Evolutionary conservation across 2,113 vertebrate genomes (phyloP), one percentile per base, ranked within the genome.

Genomic region (Oreocharis arfaki): DNA sequence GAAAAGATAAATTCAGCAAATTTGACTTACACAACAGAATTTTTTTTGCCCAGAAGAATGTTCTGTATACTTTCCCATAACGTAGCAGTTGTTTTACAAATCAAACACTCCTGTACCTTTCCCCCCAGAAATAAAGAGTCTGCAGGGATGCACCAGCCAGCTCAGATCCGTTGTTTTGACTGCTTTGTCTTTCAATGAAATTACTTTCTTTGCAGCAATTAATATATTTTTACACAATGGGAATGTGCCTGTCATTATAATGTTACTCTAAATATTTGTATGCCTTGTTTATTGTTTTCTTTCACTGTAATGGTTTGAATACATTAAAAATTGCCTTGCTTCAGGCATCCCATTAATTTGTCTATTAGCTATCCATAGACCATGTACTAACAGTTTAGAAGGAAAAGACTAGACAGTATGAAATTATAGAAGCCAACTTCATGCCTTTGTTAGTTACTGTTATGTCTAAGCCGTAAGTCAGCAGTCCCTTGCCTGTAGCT

Each of bases 1-100:
- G 64, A 84, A 88, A 91, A 76, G 50, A 90, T 83, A 94, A 94
- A 95, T 93, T 94, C 83, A 88, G 85, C 67, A 85, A 84, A 90
- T 94, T 86, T 92, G 19, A 78, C 88, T 95, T 90, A 33, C 20
- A 57, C 32, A 64, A 52, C 79, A 86, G 67, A 49, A 21, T 59
- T 44, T 75, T 67, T 81, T 79, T 78, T 55, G 1, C 53, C 68
- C 30, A 39, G 78, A 71, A 94, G 52, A 95, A 75, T 37, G 15
- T 77, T 94, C 59, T 74, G 87, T 73, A 79, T 61, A 12, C n/a
- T 73, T 84, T 81, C 33, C 47, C 44, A 14, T 69, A 64, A 95
- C 53, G 59, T 89, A 63, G 74, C 37, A 33, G 35, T 50, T 93
- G 55, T 94, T 94, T 70, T 78, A 90, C 61, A 94, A 95, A 89